Base-by-base conservation (phyloP, 2,888 invertebrate species). In the Isotomurus palustris region DNA sequence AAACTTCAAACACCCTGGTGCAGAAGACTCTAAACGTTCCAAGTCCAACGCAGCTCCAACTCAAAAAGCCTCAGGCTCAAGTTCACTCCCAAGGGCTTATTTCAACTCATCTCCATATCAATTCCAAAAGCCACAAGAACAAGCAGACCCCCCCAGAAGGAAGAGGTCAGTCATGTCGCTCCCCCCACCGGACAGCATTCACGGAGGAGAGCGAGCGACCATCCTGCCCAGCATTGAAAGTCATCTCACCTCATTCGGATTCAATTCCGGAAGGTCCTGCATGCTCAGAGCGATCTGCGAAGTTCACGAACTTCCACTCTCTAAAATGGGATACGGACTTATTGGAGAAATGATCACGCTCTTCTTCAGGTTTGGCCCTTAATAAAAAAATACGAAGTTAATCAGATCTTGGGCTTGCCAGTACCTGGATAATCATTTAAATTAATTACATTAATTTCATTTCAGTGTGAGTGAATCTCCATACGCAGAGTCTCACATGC, bases 161-260 rank as follows among this genome's bases (percentile, higher is more conserved):
- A 52, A 51, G 22, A 45, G 69, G 12, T 53, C 62, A 3, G 40
- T 69, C 3, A 43, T 69, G 57, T 58, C 62, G 0, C 53, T 69
- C 3, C 69, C 69, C n/a, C 66, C 67, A 10, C 66, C 69, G 6
- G 67, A 66, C n/a, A 59, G 49, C 17, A 47, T 67, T 6, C 64
- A 47, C n/a, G 69, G 69, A 14, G 69, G 69, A 29, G 69, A 69
- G 52, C 24, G 69, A 24, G 69, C 69, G 8, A 28, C 63, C n/a
- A 47, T 69, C 2, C 32, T 69, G 40, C 67, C 69, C 10, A 58
- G 57, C 25, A 51, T 69, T 45, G 67, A 69, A 29, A 53, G 43
- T n/a, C 43, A 68, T 28, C 38, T 68, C 28, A 36, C 41, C 8
- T 55, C 57, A 5, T 41, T 68, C 40, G 69, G 69, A 19, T 57